Base-by-base conservation (phyloP, 2,797 vertebrate species). In the Pantherophis vulpinus region DNA sequence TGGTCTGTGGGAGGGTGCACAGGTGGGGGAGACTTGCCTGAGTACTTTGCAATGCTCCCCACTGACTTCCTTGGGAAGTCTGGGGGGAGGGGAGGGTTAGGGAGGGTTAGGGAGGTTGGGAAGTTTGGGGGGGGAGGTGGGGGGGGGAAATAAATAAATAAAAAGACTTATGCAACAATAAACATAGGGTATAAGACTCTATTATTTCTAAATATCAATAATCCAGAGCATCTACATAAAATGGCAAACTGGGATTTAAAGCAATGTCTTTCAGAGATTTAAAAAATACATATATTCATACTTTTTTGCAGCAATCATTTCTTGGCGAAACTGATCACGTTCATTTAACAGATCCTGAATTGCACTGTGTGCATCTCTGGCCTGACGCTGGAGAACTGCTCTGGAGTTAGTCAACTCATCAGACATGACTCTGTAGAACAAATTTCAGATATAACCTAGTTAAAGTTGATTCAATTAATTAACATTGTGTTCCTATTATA, bases 281-380 rank as follows among this genome's bases (percentile, higher is more conserved):
- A 29, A 87, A 70, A 47, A 86, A 32, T 4, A 51, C 51, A 90
- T 12, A 51, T 25, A 18, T 59, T 87, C 89, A 58, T 93, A 99
- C 99, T 98, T 99, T 94, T 99, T 98, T 0, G 99, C 98, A 66
- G 98, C 97, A 74, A 98, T 94, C 99, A 99, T 99, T 95, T 99
- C 98, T 42, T 98, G 98, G 29, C 98, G 98, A 97, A 99, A 99
- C 95, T 98, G 98, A 2, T 99, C 98, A 0, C 99, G 98, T 95
- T 99, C 99, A 16, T 97, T 97, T 96, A 99, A 97, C 94, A 99
- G 98, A 96, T 99, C 99, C 92, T 98, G 99, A 93, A 99, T 98
- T 1, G 99, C 99, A 56, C 99, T 98, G 94, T 99, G 99, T 10
- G 99, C 98, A 58, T 99, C 98, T 93, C 99, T 98, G 88, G 98